These are phyloP conservation scores for Zeuzera pyrina DNA, from an alignment of 2,888 invertebrate genomes.

Conservation along the genomic window DNA sequence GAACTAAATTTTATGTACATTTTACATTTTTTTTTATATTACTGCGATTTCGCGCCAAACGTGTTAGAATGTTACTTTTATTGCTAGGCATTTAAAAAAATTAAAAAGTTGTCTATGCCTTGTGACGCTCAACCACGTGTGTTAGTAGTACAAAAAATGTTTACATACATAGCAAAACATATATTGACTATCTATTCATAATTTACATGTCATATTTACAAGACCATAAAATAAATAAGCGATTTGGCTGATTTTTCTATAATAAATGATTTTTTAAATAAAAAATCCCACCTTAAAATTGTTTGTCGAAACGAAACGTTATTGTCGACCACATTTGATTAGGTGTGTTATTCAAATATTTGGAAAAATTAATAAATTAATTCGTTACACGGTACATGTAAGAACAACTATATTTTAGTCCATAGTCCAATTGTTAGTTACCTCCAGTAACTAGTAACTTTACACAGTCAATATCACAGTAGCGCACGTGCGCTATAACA, in stretches of 20 bases:
- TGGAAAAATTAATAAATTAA: not conserved
- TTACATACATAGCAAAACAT: slow-evolving; percentile 24
- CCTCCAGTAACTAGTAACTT: slow-evolving; percentile 13
- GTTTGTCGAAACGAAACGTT: slow-evolving; percentile 19
- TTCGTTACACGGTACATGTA: slow-evolving; percentile 23
- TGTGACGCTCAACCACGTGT: too few species aligned
- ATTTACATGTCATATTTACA: slow-evolving; percentile 62
- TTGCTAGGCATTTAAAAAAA: too few species aligned
- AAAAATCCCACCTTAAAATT: slow-evolving; percentile 11
- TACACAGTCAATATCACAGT: slow-evolving; percentile 44
- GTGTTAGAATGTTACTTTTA: too few species aligned
- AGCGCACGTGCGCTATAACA: slow-evolving; percentile 31
- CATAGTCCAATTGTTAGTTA: slow-evolving; percentile 12
- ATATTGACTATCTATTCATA: slow-evolving; percentile 62
- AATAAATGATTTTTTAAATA: slow-evolving; percentile 18
- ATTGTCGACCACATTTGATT: slow-evolving; percentile 2
- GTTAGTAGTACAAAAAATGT: too few species aligned
- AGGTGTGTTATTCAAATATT: not conserved
- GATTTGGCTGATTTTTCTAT: slow-evolving; percentile 48
- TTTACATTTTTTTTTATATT: too few species aligned
- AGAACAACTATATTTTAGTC: slow-evolving; percentile 16
- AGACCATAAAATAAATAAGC: slow-evolving; percentile 57
- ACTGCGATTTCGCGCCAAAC: too few species aligned
- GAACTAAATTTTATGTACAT: slow-evolving; percentile 54
- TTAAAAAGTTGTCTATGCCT: too few species aligned